These are phyloP conservation scores for Phalacrocorax carbo DNA, from an alignment of 2,113 vertebrate genomes.

Conservation along the genomic window DNA sequence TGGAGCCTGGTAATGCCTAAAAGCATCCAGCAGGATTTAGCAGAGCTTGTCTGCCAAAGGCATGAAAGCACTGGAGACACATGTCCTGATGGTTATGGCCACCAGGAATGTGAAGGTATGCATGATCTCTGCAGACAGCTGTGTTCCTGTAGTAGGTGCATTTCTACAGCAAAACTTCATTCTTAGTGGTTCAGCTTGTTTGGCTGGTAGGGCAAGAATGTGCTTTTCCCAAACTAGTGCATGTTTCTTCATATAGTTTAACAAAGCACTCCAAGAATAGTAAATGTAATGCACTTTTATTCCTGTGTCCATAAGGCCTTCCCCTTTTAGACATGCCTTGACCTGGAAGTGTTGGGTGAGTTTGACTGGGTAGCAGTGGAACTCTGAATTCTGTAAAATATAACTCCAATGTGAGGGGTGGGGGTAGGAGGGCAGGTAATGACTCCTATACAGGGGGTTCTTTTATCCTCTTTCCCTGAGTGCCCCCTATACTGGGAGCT, in stretches of 20 bases:
- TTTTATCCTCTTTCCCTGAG: neutral
- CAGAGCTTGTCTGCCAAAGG: neutral
- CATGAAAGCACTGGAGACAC: neutral
- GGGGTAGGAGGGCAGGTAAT: no score
- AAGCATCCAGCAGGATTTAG: neutral
- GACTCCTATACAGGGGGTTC: fast-evolving
- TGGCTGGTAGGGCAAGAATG: neutral
- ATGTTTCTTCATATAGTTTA: neutral
- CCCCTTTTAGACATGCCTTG: neutral
- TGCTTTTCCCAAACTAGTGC: neutral
- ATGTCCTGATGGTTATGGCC: neutral
- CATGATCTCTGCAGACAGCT: neutral
- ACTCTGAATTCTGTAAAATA: neutral
- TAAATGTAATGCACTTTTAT: neutral
- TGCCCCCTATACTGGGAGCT: neutral
- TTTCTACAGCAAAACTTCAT: neutral
- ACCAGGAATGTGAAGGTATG: neutral
- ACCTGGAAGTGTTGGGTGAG: neutral
- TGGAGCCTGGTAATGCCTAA: neutral
- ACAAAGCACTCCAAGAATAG: neutral
- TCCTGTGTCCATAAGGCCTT: neutral
- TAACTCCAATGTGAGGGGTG: neutral
- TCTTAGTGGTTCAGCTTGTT: neutral
- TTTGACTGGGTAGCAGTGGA: neutral
- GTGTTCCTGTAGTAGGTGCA: neutral